Conservation (phyloP, 2,797 vertebrate genomes). For the Cyclura pinguis region DNA sequence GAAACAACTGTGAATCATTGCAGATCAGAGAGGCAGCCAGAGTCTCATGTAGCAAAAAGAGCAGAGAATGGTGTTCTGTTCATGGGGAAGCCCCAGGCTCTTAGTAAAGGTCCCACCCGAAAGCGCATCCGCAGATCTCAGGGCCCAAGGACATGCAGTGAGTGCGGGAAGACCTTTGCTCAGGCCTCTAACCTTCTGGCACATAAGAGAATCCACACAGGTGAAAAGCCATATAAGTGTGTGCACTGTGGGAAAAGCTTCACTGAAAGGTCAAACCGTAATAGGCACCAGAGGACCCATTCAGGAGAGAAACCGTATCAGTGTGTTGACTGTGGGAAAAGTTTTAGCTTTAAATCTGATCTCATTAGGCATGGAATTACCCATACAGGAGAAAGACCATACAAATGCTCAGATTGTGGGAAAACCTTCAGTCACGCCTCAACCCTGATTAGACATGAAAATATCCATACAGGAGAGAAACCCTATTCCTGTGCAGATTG, state of each 20-base stretch:
- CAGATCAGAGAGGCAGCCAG: not conserved
- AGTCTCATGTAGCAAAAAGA: not conserved
- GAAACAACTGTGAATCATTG: not conserved
- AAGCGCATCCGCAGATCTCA: conserved; percentile 71
- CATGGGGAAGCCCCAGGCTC: conserved; percentile 15
- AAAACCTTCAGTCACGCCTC: conserved; percentile 30
- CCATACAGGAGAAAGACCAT: conserved; percentile 9
- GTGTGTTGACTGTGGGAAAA: conserved; percentile 32
- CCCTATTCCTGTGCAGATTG: conserved; percentile 30
- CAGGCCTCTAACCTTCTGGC: conserved; percentile 73
- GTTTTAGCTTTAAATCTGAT: conserved; percentile 33
- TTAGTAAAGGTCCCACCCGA: conserved; percentile 55
- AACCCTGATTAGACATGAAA: not conserved
- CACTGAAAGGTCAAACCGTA: conserved; percentile 37
- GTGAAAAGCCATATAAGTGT: conserved; percentile 32
- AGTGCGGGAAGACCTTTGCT: conserved; percentile 73
- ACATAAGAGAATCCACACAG: conserved; percentile 71
- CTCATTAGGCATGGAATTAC: not conserved
- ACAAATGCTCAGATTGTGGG: conserved; percentile 15
- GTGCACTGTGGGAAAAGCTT: conserved; percentile 51
- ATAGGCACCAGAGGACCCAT: conserved; percentile 42
- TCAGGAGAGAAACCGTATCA: conserved; percentile 46
- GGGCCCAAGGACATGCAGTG: conserved; percentile 69
- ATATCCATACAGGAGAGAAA: conserved; percentile 38
- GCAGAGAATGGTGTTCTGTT: not conserved